Evolutionary conservation across 53 echinoderm and acorn worm genomes (phyloP).

Genomic region (Zoroaster sp.): DNA sequence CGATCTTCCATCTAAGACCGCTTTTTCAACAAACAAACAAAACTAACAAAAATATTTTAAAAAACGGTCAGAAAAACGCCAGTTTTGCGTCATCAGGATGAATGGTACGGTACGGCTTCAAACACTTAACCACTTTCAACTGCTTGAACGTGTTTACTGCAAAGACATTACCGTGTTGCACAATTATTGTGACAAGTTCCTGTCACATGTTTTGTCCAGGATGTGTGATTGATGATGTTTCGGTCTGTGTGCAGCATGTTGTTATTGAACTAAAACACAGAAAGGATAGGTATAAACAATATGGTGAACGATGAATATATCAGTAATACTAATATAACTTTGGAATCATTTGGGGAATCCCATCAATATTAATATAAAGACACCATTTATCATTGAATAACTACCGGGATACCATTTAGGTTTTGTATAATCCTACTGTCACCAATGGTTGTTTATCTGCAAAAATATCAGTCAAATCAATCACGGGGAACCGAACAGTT

Average conservation of each 20-base stretch:
- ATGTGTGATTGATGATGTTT: not conserved
- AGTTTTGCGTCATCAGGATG: not conserved
- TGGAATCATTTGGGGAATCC: not conserved
- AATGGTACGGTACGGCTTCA: no score
- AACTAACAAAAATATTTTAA: no score
- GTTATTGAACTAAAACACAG: not conserved
- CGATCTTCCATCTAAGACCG: no score
- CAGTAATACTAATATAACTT: no score
- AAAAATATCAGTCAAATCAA: not conserved
- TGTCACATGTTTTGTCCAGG: not conserved
- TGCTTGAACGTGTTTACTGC: not conserved
- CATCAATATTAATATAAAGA: not conserved
- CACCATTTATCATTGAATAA: not conserved
- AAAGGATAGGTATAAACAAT: not conserved
- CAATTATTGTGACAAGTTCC: not conserved
- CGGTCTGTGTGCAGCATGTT: not conserved
- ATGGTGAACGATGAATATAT: no score
- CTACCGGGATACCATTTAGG: not conserved
- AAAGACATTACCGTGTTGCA: not conserved
- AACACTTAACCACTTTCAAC: not conserved
- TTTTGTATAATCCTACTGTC: not conserved
- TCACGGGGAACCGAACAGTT: no score
- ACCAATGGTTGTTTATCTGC: not conserved
- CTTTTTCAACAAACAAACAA: no score
- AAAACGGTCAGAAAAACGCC: no score